These are phyloP conservation scores for Thymelicus sylvestris DNA, from an alignment of 2,888 invertebrate genomes.

Conservation along the genomic window DNA sequence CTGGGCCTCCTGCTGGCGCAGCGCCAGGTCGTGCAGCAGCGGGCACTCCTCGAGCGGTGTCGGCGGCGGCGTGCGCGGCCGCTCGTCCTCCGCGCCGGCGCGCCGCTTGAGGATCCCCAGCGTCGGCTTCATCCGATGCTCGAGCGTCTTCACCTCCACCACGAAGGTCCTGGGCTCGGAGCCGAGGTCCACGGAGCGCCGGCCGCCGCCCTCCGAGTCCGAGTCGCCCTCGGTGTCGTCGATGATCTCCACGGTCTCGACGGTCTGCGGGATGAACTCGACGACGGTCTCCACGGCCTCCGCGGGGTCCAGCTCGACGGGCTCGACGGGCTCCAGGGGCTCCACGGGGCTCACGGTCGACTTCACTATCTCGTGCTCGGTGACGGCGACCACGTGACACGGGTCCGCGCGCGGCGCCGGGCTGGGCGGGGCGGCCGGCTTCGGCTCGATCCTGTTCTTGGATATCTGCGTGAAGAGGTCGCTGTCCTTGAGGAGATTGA, in stretches of 20 bases:
- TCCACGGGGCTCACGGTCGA: constrained; percentile 81
- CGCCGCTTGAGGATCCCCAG: constrained; percentile 65
- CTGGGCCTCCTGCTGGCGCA: constrained; percentile 50
- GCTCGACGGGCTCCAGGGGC: constrained; percentile 68
- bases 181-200: constrained; percentile 57
- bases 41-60: constrained; percentile 57
- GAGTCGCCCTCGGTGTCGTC: constrained; percentile 80
- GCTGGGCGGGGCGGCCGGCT: constrained; percentile 39
- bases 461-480: constrained; percentile 89
- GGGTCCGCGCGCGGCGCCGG: constrained; percentile 41
- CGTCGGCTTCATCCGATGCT: constrained; percentile 71
- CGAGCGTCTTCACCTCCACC: constrained; percentile 66
- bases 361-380: constrained; percentile 88
- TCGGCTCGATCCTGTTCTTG: constrained; percentile 65
- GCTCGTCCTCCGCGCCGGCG: constrained; percentile 50
- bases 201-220: constrained; percentile 56
- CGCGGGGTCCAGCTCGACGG: constrained; percentile 70
- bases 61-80: constrained; percentile 44
- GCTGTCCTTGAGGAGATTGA: constrained; percentile 87
- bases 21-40: constrained; percentile 51
- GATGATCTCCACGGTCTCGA: constrained; percentile 82
- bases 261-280: constrained; percentile 81
- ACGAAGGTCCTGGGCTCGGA: constrained; percentile 72
- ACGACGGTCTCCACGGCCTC: constrained; percentile 81
- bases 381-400: constrained; percentile 88